Evolutionary conservation across 2,888 invertebrate genomes (phyloP).

Genomic region (Endomychus coccineus): DNA sequence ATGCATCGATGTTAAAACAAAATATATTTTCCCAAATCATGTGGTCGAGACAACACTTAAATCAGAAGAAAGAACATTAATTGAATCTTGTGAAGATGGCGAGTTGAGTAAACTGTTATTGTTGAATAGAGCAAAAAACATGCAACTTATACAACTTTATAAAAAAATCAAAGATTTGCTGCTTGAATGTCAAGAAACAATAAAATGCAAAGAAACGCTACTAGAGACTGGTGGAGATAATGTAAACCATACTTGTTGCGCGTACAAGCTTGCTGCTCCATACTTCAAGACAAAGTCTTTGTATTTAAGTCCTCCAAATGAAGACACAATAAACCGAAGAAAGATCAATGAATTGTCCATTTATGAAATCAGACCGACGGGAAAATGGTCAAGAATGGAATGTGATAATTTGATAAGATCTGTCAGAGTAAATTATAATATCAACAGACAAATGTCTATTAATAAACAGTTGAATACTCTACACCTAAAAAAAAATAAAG

Average conservation of each 20-base stretch:
- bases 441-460: conserved; percentile 21
- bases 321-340: conserved; percentile 30
- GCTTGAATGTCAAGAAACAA: conserved; percentile 22
- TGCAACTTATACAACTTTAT: conserved; percentile 26
- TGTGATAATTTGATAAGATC: conserved; percentile 25
- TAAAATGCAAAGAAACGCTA: conserved; percentile 8
- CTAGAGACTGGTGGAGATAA: conserved; percentile 6
- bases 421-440: conserved; percentile 29
- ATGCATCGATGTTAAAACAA: too few species aligned
- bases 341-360: conserved; percentile 23
- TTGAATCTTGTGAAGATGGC: conserved; percentile 26
- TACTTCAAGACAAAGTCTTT: conserved; percentile 58
- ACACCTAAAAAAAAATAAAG: conserved; percentile 6
- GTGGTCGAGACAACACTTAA: background rate
- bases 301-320: conserved; percentile 26
- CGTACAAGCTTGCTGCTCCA: conserved; percentile 45
- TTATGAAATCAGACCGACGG: conserved; percentile 29
- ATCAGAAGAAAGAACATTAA: conserved; percentile 23
- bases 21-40: too few species aligned
- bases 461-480: conserved; percentile 10
- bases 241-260: background rate
- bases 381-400: conserved; percentile 36
- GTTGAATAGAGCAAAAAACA: conserved; percentile 29
- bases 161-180: conserved; percentile 27
- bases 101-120: conserved; percentile 27